Base-by-base conservation (phyloP, 2,888 invertebrate species). In the Vannuccia rotundouncinata region DNA sequence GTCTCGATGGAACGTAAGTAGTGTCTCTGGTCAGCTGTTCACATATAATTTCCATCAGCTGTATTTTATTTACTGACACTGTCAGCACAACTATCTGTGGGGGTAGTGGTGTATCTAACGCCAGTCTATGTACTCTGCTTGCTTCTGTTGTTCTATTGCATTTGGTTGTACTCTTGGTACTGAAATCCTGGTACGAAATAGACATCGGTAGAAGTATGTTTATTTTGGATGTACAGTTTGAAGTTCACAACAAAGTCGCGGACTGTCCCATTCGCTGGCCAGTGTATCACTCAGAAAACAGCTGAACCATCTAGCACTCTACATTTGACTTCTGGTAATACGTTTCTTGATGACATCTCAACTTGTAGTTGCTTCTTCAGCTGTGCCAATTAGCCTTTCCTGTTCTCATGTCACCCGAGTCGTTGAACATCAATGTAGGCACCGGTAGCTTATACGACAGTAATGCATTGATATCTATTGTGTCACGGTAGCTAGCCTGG, bases 21-120 rank as follows among this genome's bases (percentile, higher is more conserved):
- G 66, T 66, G 22, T 66, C 66, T 66, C 66, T 66, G 66, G 66
- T 66, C 66, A 66, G 66, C 1, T 79, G 30, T 31, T 76, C 22
- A 75, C 82, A 83, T n/a, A 82, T 83, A 1, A 82, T 29, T 29
- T 81, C 82, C 29, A 82, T 83, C 59, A 83, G 79, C 75, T 82
- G 82, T 1, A 31, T 31, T 74, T 81, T 82, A 29, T 82, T 83
- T 78, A 13, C 79, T 2, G 81, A 80, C 13, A 82, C 81, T 25
- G 80, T 81, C n/a, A 83, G 80, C 5, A 80, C 77, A 10, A 81
- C 75, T 59, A 80, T 76, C 59, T 83, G 82, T 17, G 82, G 28
- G 25, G 82, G 82, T 31, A 83, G 60, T n/a, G 81, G 82, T 29
- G 77, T 82, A 13, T 27, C 31, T 25, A 81, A 28, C 1, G 17